phyloP scores from a whole-genome alignment of 2,113 vertebrate species.

The Rhinoderma darwinii region DNA sequence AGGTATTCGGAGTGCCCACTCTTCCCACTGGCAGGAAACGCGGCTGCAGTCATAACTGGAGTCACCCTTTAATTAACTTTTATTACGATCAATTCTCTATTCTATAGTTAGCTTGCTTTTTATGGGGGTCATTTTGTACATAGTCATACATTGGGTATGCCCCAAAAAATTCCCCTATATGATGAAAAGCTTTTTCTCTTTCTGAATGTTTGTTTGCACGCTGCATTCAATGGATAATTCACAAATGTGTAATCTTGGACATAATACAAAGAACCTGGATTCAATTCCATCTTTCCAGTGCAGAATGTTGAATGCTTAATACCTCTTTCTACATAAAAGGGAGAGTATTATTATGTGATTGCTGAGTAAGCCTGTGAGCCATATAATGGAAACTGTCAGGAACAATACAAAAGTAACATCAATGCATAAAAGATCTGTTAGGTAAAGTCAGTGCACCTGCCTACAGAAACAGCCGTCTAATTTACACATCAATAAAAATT shows the following conservation, averaged over 20 bases:
- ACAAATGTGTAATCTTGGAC: neutral
- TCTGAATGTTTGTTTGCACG: neutral
- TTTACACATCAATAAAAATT: conserved; percentile 44
- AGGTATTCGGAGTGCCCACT: too few species aligned
- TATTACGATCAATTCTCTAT: too few species aligned
- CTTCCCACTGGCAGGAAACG: too few species aligned
- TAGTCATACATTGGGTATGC: neutral
- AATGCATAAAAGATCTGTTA: conserved; percentile 1
- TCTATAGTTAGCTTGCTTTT: neutral
- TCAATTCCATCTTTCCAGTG: neutral
- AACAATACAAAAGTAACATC: conserved; percentile 13
- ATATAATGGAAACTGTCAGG: conserved; percentile 6
- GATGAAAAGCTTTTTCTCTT: neutral
- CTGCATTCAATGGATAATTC: neutral
- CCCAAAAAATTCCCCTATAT: neutral
- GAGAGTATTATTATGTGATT: neutral
- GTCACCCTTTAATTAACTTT: too few species aligned
- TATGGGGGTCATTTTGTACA: neutral
- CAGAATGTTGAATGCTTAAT: neutral
- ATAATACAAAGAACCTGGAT: neutral
- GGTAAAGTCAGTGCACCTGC: neutral
- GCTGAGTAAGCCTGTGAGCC: neutral
- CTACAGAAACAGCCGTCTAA: conserved; percentile 1
- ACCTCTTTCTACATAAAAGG: neutral
- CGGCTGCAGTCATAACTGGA: too few species aligned